Evolutionary conservation across 2,888 invertebrate genomes (phyloP), one percentile per base, ranked within the genome.

Genomic region (Epinotia bilunana): DNA sequence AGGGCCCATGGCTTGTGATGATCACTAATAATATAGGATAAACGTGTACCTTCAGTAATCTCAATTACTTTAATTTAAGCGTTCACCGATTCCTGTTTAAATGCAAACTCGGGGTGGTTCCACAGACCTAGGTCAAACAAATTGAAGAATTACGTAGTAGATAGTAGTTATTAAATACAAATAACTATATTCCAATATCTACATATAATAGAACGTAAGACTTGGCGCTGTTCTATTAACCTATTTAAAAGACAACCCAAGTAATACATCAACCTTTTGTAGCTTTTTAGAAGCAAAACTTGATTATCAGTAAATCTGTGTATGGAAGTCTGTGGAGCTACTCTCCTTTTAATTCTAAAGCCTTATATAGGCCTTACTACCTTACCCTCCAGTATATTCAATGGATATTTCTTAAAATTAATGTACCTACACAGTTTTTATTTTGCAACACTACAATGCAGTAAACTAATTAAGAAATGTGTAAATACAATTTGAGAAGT

Each of bases 31-130:
- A 77, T 88, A 88, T 84, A 69, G 82, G 83, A 81, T 58, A 84
- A 86, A 81, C 78, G 82, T 89, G 88, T 92, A 92, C 91, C 91
- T 91, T 90, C 79, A 89, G 91, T 90, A 92, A 93, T 93, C 92
- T 93, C 93, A 92, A 86, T 86, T 90, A 90, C 86, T 82, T 80
- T 89, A 86, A 81, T 80, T 72, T 82, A 81, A 77, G 78, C 77
- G 46, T 73, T 76, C 69, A 73, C 64, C 39, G 1, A 67, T 43
- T 55, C 53, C 43, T 23, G 16, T 49, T 53, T 64, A 20, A 23
- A 64, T 9, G 16, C 13, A 60, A 12, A 16, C 6, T 13, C 28
- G 53, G 16, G n/a, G n/a, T 53, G 53, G 53, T n/a, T 53, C n/a
- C 53, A 53, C 53, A 53, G 53, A 53, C n/a, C 1, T 53, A 7